These are phyloP conservation scores for Pygoscelis antarcticus DNA, from an alignment of 2,113 vertebrate genomes.

Conservation along the genomic window DNA sequence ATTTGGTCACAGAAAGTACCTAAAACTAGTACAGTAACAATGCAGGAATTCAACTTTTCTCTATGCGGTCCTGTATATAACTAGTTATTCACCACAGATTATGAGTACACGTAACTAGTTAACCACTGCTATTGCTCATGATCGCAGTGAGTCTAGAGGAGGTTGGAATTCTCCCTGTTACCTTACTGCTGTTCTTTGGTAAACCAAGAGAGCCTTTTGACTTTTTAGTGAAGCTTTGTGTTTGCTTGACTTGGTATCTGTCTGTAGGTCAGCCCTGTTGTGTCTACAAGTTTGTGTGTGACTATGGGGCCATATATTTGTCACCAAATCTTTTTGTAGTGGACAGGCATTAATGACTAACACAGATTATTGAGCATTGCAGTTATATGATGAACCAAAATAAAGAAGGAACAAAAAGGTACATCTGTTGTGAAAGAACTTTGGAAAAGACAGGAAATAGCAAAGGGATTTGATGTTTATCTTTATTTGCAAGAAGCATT, in stretches of 20 bases:
- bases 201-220: not conserved
- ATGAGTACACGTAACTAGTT: accelerated
- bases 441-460: not conserved
- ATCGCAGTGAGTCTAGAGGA: not conserved
- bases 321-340: not conserved
- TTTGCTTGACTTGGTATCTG: not conserved
- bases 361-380: not conserved
- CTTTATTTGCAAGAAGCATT: not conserved
- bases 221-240: not conserved
- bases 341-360: not conserved
- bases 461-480: not conserved
- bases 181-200: not conserved
- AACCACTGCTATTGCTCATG: not conserved
- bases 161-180: not conserved
- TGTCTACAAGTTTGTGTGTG: not conserved
- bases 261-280: not conserved
- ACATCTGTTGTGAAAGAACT: not conserved
- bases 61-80: not conserved
- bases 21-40: not conserved
- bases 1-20: not conserved
- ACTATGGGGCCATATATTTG: not conserved
- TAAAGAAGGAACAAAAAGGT: not conserved
- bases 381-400: not conserved
- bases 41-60: not conserved
- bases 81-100: not conserved